Evolutionary conservation across 2,888 invertebrate genomes (phyloP), one percentile per base, ranked within the genome.

Genomic region (Mesopsocus fuscifrons): DNA sequence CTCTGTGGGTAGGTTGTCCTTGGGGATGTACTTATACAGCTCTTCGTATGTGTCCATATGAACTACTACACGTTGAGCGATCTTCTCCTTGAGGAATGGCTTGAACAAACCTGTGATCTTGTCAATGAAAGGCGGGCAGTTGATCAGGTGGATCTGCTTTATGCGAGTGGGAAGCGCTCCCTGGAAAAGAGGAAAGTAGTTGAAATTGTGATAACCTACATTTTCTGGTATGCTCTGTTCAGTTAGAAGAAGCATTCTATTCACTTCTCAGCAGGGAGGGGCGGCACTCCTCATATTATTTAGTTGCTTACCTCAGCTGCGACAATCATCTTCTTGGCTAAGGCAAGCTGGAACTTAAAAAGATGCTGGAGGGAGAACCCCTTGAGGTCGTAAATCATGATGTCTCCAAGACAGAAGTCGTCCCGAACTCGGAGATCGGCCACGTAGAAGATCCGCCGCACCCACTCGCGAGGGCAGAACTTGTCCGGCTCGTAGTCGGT

Each of bases 141-240:
- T 84, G 54, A 84, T 72, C 1, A 84, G 75, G 55, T 84, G 83
- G 23, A 84, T 79, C 59, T 82, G 80, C 61, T 84, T 84, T 52
- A 84, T 65, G 58, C 83, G 82, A 0, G 84, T 82, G 3, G 84
- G 84, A 57, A 84, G 83, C 6, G 82, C 84, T 62, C 83, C 83
- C 56, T 71, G 68, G 42, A 48, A 46, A 40, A 43, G 32, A 42
- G 33, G 26, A 18, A 46, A 22, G 9, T 38, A 9, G 17, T n/a
- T n/a, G n/a, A n/a, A n/a, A n/a, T n/a, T n/a, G n/a, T n/a, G n/a
- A n/a, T n/a, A n/a, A n/a, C n/a, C n/a, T n/a, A n/a, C n/a, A n/a
- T n/a, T n/a, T n/a, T n/a, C n/a, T n/a, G n/a, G n/a, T n/a, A n/a
- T n/a, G n/a, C n/a, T n/a, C n/a, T n/a, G n/a, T n/a, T n/a, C n/a